Base-by-base conservation (phyloP, 2,888 invertebrate genomes). In the Hipparchia semele region DNA sequence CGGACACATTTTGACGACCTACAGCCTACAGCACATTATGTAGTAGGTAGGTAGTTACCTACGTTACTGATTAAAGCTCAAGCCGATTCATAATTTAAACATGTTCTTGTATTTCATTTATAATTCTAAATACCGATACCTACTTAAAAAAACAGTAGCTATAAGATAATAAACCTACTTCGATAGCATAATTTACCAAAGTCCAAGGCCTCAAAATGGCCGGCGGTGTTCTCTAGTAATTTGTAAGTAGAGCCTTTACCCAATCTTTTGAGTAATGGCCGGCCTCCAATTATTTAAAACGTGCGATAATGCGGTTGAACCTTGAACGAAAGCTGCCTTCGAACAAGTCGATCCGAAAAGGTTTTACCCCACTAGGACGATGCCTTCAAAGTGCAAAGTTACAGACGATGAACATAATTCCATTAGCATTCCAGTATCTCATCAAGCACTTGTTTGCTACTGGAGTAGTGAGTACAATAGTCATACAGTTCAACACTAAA, bases 251-350 rank as follows among this genome's bases (percentile, higher is more conserved):
- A 75, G 73, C 76, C 76, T 74, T 73, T 77, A 73, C 62, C 76
- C 74, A 76, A 76, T 77, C 74, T 76, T 76, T 75, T 60, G 61
- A 75, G 75, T 79, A 79, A 79, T 78, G 77, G 74, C 64, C 72
- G 77, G 71, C 74, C 73, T 75, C 75, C 78, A 78, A 79, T 79
- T 79, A 79, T 79, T 77, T 74, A 76, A 77, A 78, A 75, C 76
- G 77, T 79, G 76, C 75, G 73, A 75, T 78, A 74, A 76, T 76
- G 75, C 76, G 66, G 75, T 73, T 72, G 75, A 74, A 72, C 71
- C 68, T 74, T 72, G 68, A 53, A 70, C 71, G 64, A 62, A 70
- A 68, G 71, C 58, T 74, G 71, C 69, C 71, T 70, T 71, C 66
- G 61, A 74, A 70, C 70, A n/a, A 64, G 58, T 60, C 59, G 54